phyloP scores from a whole-genome alignment of 1,140 invertebrate species.

The Habropoda laboriosa region DNA sequence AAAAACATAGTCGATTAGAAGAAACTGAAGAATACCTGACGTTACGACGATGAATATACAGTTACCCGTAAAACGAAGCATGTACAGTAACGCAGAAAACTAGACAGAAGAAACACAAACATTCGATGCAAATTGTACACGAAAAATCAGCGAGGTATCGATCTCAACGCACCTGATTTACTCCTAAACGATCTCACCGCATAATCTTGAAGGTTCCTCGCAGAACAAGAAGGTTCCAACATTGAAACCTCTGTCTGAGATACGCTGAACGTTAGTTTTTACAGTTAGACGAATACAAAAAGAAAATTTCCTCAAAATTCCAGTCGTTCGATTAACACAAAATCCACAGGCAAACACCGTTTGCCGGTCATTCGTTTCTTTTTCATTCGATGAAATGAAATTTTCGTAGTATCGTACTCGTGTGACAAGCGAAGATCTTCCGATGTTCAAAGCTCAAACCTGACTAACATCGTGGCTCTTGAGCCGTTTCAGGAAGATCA shows the following conservation, averaged over 20 bases:
- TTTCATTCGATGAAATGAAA: constrained; percentile 19
- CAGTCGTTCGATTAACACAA: neutral
- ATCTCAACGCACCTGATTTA: constrained; percentile 7
- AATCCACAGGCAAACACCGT: neutral
- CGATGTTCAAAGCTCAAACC: constrained; percentile 16
- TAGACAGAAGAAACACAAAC: neutral
- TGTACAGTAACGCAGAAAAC: neutral
- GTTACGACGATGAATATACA: neutral
- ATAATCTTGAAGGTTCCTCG: neutral
- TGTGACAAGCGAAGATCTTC: constrained; percentile 31
- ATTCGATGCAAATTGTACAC: constrained; percentile 15
- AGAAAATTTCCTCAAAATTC: neutral
- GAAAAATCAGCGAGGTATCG: constrained; percentile 29
- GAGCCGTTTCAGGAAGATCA: constrained; percentile 39
- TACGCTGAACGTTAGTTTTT: neutral
- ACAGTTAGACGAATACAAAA: too few species aligned
- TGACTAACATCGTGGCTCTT: constrained; percentile 23
- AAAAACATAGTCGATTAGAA: neutral
- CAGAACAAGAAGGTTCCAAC: neutral
- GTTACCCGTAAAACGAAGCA: neutral
- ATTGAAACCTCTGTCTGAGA: too few species aligned
- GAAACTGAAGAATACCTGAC: neutral
- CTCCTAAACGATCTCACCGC: neutral
- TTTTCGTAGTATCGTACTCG: neutral
- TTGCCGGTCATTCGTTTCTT: neutral